Conservation (phyloP, 2,888 invertebrate species). For the Tholera decimalis region DNA sequence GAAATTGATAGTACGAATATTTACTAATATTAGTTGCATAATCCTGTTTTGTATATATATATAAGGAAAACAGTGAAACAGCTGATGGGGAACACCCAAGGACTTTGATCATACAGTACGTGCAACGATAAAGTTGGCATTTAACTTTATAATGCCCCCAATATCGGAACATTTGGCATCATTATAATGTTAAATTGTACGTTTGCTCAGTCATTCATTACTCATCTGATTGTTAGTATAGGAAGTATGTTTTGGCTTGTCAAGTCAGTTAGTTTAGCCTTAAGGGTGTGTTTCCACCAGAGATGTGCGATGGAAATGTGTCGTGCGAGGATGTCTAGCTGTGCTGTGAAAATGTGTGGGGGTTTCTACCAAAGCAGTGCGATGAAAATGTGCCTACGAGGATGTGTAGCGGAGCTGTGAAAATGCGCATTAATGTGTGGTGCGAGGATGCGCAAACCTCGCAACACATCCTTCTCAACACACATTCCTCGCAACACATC, state of each 20-base stretch:
- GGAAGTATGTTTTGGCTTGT: neutral
- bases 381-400: too few species aligned
- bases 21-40: neutral
- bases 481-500: too few species aligned
- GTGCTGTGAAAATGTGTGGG: too few species aligned
- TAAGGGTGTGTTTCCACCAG: too few species aligned
- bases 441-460: too few species aligned
- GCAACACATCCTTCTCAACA: too few species aligned
- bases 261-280: neutral
- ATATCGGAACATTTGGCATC: constrained; percentile 9
- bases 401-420: too few species aligned
- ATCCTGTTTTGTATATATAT: constrained; percentile 5
- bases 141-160: neutral
- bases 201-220: neutral
- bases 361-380: too few species aligned
- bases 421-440: too few species aligned
- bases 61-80: constrained; percentile 27
- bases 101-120: neutral
- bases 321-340: too few species aligned
- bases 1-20: neutral
- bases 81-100: constrained; percentile 23
- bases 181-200: neutral
- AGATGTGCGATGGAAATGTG: too few species aligned
- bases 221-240: constrained; percentile 1
- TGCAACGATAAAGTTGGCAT: constrained; percentile 8